Evolutionary conservation across 2,113 vertebrate species (phyloP).

Genomic region (Hylia prasina): DNA sequence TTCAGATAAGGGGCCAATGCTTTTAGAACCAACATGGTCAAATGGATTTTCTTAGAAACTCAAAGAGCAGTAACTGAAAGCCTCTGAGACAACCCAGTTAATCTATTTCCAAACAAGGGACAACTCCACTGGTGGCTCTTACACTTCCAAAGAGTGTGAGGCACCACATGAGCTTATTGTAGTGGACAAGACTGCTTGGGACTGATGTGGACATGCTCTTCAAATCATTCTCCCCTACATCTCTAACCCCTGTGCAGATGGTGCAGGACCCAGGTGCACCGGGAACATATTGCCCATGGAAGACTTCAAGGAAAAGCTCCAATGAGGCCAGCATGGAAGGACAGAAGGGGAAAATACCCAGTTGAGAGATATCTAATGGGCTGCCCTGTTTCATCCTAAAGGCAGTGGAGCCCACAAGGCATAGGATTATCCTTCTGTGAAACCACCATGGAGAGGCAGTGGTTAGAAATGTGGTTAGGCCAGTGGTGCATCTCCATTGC

Average conservation of each 20-base stretch:
- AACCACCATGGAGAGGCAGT: background rate
- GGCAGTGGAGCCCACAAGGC: background rate
- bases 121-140: rapidly evolving
- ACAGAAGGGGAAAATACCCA: background rate
- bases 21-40: background rate
- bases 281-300: background rate
- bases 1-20: background rate
- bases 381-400: background rate
- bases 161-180: rapidly evolving
- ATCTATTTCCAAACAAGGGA: background rate
- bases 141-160: background rate
- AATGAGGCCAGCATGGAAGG: background rate
- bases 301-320: background rate
- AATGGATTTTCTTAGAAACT: background rate
- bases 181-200: background rate
- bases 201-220: background rate
- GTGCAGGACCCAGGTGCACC: background rate
- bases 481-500: too few species aligned
- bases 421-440: background rate
- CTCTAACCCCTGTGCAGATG: background rate
- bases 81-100: background rate
- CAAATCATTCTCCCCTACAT: background rate
- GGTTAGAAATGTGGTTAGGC: background rate
- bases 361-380: background rate
- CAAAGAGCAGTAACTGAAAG: background rate